Evolutionary conservation across 2,113 vertebrate species (phyloP), one percentile per base, ranked within the genome.

Genomic region (Pseudorhombus dupliciocellatus): DNA sequence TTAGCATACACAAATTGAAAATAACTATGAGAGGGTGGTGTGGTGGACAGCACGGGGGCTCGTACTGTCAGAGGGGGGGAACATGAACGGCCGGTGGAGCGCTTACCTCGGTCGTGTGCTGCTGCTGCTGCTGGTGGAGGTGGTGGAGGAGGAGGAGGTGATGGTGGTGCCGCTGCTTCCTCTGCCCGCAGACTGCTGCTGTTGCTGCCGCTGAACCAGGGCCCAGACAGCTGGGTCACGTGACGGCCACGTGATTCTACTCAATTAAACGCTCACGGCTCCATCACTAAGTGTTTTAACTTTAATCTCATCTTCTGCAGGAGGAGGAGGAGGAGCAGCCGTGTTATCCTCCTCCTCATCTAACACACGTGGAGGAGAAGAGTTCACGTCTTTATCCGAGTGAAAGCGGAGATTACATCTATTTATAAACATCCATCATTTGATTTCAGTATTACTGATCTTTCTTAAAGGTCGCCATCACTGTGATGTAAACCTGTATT

Each of bases 241-340:
- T 94, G 93, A 94, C 58, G 3, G 42, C 30, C 93, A 94, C 92
- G 91, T 94, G 93, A 94, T 74, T 60, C 7, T 31, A 28, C 28
- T 72, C 62, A 59, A 68, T 77, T 64, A 61, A 70, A 76, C 70
- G 20, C 70, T 62, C 50, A 12, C 20, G 31, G 66, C n/a, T 59
- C 70, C 15, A 66, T 73, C 75, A 66, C 66, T 52, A 51, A 66
- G n/a, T 46, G 26, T 37, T 62, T 31, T 55, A 22, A 26, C 4
- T 60, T 57, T 42, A 53, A 73, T 30, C 10, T 42, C 3, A 57
- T 37, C 10, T 18, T 44, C 42, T 24, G 11, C n/a, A 56, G 2
- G n/a, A 34, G 2, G 48, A 22, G 2, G 37, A 5, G 31, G 31
- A 34, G 11, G 7, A 15, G 42, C 14, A 44, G 3, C 4, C 42